Evolutionary conservation across 2,888 invertebrate genomes (phyloP), one percentile per base, ranked within the genome.

Genomic region (Camptogramma bilineatum): DNA sequence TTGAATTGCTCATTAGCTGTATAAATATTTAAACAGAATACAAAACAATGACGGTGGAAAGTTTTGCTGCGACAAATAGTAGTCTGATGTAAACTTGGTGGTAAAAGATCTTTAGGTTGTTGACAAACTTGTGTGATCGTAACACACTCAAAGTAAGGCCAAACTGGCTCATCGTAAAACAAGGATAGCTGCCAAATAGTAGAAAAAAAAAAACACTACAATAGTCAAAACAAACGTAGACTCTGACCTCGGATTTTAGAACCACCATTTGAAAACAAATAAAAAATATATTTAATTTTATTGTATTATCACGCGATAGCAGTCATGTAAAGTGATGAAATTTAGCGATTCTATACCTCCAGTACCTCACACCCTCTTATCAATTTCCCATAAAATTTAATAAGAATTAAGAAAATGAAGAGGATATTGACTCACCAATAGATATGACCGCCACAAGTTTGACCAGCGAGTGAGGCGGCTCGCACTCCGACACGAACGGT

Each of bases 361-460:
- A 39, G 13, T 39, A 39, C 13, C 13, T 39, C 9, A 39, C 10
- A 13, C 13, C 13, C 34, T 10, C 10, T 10, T 10, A 39, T 39
- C 13, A 39, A 4, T 39, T 39, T 39, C 34, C 34, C 34, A 28
- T 28, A 8, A 28, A 3, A 5, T 39, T 34, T 10, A 10, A 39
- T 13, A 31, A 9, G n/a, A n/a, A n/a, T n/a, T n/a, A 10, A 16
- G n/a, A 42, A 3, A 42, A 42, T 16, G 42, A 34, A 34, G 39
- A 18, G 39, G 62, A 50, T 18, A 60, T 53, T 48, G 46, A 55
- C 80, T 73, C 93, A 97, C 97, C 96, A 85, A 98, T 97, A 74
- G 97, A 96, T 77, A 98, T 94, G 68, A 98, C 94, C 59, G 97
- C 97, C 73, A 98, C 97, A 88, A 98, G 95, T 91, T 98, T 98